phyloP scores from a whole-genome alignment of 2,797 vertebrate species.

The Hydrophis major region DNA sequence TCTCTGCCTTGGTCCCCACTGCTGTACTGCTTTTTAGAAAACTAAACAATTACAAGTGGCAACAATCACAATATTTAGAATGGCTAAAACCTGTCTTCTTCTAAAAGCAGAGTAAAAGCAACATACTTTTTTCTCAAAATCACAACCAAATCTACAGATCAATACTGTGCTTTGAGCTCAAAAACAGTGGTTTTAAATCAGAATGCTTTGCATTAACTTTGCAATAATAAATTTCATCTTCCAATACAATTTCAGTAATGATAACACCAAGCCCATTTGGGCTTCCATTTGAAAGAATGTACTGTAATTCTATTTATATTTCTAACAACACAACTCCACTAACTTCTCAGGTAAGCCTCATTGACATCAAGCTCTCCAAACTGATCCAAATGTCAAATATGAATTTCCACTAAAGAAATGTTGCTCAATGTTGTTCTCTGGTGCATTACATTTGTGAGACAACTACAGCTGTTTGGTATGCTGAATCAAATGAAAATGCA shows the following conservation, averaged over 20 bases:
- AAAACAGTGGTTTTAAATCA: not conserved
- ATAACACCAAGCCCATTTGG: not conserved
- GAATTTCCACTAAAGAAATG: not conserved
- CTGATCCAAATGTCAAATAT: not conserved
- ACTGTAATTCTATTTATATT: not conserved
- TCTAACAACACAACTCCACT: not conserved
- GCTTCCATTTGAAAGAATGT: not conserved
- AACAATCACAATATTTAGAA: not conserved
- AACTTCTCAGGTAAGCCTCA: not conserved
- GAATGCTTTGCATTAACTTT: not conserved
- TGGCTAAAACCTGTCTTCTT: not conserved
- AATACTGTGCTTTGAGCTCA: not conserved
- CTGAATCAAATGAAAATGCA: not conserved
- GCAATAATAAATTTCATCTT: not conserved
- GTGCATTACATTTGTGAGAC: not conserved
- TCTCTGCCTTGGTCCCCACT: not conserved
- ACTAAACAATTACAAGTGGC: not conserved
- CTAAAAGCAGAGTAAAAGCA: not conserved
- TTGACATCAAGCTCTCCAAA: not conserved
- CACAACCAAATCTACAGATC: not conserved
- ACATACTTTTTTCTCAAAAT: not conserved
- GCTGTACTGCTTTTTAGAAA: not conserved
- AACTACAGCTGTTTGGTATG: not conserved
- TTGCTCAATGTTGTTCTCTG: not conserved
- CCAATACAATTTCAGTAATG: not conserved